Conservation (phyloP, 2,888 invertebrate genomes). For the Amiota minor region DNA sequence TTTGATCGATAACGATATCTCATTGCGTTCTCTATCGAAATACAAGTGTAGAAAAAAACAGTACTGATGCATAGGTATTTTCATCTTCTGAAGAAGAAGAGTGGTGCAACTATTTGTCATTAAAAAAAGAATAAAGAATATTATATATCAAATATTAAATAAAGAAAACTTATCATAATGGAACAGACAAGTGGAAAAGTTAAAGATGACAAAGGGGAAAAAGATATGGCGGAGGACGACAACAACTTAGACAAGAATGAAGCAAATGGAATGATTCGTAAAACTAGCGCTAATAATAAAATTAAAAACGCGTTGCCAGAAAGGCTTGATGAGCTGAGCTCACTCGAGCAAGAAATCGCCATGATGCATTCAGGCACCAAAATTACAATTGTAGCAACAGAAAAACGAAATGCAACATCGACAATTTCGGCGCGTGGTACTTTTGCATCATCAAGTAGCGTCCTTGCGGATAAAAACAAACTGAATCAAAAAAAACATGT, state of each 20-base stretch:
- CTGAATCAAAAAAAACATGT: constrained; percentile 1
- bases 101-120: too few species aligned
- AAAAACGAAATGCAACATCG: background rate
- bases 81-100: too few species aligned
- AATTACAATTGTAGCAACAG: constrained; percentile 6
- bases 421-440: background rate
- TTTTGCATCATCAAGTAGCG: background rate
- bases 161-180: background rate
- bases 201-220: background rate
- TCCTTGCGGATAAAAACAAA: constrained; percentile 9
- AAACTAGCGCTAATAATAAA: background rate
- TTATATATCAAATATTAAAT: too few species aligned
- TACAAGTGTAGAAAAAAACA: too few species aligned
- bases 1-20: too few species aligned
- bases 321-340: constrained; percentile 64
- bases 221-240: constrained; percentile 6
- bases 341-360: constrained; percentile 70
- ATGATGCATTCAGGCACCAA: constrained; percentile 59
- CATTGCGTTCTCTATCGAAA: too few species aligned
- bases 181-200: background rate
- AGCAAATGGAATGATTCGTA: constrained; percentile 15
- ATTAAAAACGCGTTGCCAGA: constrained; percentile 31
- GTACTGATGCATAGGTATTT: too few species aligned
- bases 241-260: background rate
- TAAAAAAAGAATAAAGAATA: too few species aligned